Evolutionary conservation across 1,140 invertebrate species (phyloP).

Genomic region (Eurytemora carolleeae): DNA sequence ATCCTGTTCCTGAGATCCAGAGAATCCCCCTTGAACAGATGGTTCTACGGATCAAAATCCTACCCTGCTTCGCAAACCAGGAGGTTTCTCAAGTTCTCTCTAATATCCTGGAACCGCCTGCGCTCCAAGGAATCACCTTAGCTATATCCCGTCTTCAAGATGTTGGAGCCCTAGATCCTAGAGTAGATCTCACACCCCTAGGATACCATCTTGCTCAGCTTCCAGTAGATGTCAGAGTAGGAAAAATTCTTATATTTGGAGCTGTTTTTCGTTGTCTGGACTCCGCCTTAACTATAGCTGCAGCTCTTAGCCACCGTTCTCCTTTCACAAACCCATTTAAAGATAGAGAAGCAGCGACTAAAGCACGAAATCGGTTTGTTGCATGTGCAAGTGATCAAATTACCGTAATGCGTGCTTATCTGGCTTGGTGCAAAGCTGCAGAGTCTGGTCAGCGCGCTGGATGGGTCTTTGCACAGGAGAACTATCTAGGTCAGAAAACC

Average conservation of each 20-base stretch:
- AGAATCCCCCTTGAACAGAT: conserved; percentile 26
- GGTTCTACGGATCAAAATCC: conserved; percentile 25
- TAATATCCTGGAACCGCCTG: conserved; percentile 24
- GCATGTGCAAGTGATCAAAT: conserved; percentile 51
- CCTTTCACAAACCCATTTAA: conserved; percentile 50
- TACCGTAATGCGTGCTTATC: conserved; percentile 52
- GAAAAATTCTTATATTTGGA: conserved; percentile 30
- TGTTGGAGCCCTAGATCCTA: conserved; percentile 25
- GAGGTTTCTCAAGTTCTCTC: conserved; percentile 19
- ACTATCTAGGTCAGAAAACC: conserved; percentile 50
- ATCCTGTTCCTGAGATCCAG: conserved; percentile 27
- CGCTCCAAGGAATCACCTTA: conserved; percentile 19
- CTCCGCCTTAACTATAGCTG: conserved; percentile 28
- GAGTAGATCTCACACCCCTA: conserved; percentile 27
- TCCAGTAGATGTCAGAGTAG: conserved; percentile 29
- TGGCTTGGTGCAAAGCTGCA: conserved; percentile 46
- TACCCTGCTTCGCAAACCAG: conserved; percentile 23
- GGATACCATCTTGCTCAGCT: conserved; percentile 28
- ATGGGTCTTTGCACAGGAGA: conserved; percentile 43
- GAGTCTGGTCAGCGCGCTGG: conserved; percentile 37
- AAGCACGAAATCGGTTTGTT: not conserved
- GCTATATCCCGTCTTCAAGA: conserved; percentile 24
- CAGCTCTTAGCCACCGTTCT: conserved; percentile 35
- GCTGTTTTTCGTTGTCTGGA: conserved; percentile 30
- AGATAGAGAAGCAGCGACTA: not conserved